A percentile compares a stretch with the other conserved stretches of the same genome.
Conservation (phyloP, 2,113 vertebrate genomes). For the Upupa epops region DNA sequence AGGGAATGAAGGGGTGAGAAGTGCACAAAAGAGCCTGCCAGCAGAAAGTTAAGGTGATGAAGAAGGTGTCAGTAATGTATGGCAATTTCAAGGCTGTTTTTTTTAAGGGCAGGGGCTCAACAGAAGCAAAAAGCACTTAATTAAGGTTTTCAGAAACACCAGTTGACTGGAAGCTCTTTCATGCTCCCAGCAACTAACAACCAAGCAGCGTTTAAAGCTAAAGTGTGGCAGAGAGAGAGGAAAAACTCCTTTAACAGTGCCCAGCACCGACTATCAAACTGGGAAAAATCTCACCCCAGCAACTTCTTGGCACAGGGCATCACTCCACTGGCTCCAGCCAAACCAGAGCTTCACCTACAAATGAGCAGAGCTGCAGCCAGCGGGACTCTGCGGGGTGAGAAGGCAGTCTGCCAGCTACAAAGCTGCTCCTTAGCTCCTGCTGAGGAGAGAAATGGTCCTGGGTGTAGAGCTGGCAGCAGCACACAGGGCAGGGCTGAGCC, state of each 20-base stretch:
- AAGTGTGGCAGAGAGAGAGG: not conserved
- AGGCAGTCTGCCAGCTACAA: constrained; percentile 22
- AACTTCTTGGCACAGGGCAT: not conserved
- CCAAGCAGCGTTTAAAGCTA: not conserved
- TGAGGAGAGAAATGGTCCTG: not conserved
- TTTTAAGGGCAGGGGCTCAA: constrained; percentile 28
- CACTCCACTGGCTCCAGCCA: not conserved
- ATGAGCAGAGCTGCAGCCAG: not conserved
- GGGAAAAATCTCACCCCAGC: not conserved
- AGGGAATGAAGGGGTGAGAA: not conserved
- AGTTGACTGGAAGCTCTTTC: not conserved
- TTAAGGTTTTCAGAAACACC: constrained; percentile 28
- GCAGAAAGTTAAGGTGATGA: not conserved
- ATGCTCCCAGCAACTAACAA: not conserved
- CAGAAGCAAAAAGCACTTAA: constrained; percentile 24
- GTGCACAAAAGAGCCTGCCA: not conserved
- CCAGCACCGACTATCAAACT: accelerated
- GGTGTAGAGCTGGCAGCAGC: not conserved
- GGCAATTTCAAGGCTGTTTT: not conserved
- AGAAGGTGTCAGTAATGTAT: not conserved
- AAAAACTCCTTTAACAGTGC: not conserved
- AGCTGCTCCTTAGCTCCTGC: not conserved
- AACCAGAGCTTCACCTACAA: constrained; percentile 15
- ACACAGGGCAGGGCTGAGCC: not conserved
- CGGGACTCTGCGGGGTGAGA: not conserved